Conservation (phyloP, 2,797 vertebrate species). For the Microchirus variegatus region DNA sequence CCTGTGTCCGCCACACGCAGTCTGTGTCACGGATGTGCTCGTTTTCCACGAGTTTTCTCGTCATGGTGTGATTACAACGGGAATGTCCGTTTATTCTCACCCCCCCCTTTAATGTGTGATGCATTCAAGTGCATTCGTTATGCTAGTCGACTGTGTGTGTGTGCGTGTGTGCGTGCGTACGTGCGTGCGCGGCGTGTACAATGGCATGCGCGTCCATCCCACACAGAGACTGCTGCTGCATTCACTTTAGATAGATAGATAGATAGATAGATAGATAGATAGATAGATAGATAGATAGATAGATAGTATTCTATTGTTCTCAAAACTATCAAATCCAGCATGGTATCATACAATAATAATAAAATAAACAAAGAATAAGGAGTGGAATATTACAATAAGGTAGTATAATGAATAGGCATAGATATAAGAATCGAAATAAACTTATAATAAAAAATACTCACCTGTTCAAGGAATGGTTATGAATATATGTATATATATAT, state of each 20-base stretch:
- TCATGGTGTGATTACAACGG: neutral
- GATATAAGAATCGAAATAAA: no score
- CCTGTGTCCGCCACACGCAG: neutral
- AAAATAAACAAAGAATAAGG: no score
- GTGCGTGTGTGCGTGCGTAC: slow-evolving; percentile 3
- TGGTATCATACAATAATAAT: no score
- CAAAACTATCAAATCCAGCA: no score
- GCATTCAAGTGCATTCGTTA: slow-evolving; percentile 29
- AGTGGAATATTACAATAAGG: no score
- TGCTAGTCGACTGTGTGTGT: slow-evolving; percentile 9
- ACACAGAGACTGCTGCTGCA: slow-evolving; percentile 39
- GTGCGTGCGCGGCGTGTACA: slow-evolving; percentile 2
- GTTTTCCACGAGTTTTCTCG: neutral
- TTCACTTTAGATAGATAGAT: slow-evolving; percentile 42
- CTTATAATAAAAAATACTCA: no score
- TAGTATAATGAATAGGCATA: no score
- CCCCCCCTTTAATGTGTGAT: slow-evolving; percentile 1
- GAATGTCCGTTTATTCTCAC: neutral
- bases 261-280: slow-evolving; percentile 8
- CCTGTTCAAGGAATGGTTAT: no score
- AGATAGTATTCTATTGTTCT: no score
- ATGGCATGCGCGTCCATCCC: slow-evolving; percentile 57
- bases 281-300: slow-evolving; percentile 1
- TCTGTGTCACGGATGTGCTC: neutral
- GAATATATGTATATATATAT: no score